Base-by-base conservation (phyloP, 2,113 vertebrate genomes). In the Calidris pygmaea region DNA sequence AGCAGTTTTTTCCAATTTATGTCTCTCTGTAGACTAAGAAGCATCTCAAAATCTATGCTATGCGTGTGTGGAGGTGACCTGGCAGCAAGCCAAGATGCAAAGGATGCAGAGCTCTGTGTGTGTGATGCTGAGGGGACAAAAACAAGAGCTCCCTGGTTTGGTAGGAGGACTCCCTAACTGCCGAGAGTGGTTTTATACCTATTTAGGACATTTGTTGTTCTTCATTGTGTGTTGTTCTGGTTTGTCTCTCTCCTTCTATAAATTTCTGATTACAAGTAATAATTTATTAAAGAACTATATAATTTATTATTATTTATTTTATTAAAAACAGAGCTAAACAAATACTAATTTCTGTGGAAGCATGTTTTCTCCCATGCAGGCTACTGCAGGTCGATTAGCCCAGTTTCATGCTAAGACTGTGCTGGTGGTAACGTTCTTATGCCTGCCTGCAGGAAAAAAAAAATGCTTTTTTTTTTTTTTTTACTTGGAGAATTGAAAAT, bases 401-500 rank as follows among this genome's bases (percentile, higher is more conserved):
- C 56, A 72, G 73, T 37, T 63, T 78, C 41, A 52, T 11, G 23
- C 43, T 83, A 83, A 97, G 92, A 26, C 37, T 58, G 35, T 86
- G 41, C 21, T 90, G 41, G 34, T 89, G 76, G 55, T 91, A 80
- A 73, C 0, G 7, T 84, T 95, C 45, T 82, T 83, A 45, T 3
- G 10, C 76, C 35, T 80, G 71, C 30, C 89, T 75, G 22, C 22
- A 82, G 29, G 9, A 5, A 75, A 34, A 90, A 90, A 84, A 52
- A 92, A 91, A 91, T 48, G 18, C 58, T 60, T 47, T 55, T 55
- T 55, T 76, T 71, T 63, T 93, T 65, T 19, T 85, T 74, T 95
- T 83, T 21, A 73, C 48, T 94, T 55, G 55, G 37, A 85, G 68
- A 96, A 96, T 56, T 59, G 67, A 92, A 97, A 97, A 97, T 94